Percentiles rank a stretch among this genome's conserved stretches.
phyloP scores from a whole-genome alignment of 2,113 vertebrate species.

The Acrocephalus arundinaceus region DNA sequence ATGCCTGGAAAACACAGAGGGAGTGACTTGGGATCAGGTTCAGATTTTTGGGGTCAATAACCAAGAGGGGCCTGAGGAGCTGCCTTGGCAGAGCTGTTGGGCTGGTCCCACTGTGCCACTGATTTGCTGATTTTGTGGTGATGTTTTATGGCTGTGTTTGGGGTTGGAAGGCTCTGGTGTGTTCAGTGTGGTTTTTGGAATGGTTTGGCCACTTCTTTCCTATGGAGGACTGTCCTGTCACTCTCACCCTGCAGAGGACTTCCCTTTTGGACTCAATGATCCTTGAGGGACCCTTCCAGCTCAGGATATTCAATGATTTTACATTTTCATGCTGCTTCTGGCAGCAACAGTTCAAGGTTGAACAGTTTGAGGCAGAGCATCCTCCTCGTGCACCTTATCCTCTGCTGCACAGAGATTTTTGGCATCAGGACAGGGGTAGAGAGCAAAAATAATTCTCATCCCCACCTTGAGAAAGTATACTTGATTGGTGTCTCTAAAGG shows the following conservation, averaged over 20 bases:
- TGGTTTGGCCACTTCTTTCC: neutral
- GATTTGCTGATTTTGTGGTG: neutral
- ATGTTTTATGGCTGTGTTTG: neutral
- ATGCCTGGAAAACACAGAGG: neutral
- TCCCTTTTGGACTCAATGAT: neutral
- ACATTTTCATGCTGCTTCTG: neutral
- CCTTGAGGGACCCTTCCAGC: neutral
- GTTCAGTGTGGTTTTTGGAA: neutral
- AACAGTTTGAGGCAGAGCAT: neutral
- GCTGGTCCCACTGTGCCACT: neutral
- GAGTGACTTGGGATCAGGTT: neutral
- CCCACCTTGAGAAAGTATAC: neutral
- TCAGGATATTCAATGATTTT: neutral
- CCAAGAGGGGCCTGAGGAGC: neutral
- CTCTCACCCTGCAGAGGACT: neutral
- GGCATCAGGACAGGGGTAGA: neutral
- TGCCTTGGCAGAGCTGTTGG: neutral
- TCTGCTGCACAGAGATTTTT: neutral
- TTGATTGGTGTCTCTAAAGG: neutral
- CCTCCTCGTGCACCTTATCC: rapidly evolving
- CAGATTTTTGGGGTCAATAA: neutral
- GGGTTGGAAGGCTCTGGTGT: neutral
- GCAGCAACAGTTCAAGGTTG: neutral
- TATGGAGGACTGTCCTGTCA: neutral
- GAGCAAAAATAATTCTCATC: neutral